phyloP scores from a whole-genome alignment of 2,888 invertebrate genomes.

The Siphonodentalium dalli region DNA sequence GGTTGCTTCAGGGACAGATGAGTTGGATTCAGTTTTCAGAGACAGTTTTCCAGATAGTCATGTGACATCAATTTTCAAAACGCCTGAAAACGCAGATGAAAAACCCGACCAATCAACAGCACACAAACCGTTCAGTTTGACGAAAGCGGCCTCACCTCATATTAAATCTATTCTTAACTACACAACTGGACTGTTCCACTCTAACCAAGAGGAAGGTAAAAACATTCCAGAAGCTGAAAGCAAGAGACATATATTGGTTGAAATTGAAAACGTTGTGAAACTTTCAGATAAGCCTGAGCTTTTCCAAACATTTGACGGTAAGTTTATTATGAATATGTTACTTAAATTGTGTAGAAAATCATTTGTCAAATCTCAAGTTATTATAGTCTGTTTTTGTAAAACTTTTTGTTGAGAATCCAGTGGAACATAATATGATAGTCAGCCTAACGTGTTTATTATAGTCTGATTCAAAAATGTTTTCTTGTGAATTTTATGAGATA shows the following conservation, averaged over 20 bases:
- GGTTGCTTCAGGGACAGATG: no score
- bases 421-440: neutral
- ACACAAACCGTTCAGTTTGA: no score
- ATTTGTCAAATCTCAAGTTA: neutral
- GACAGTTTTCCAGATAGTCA: no score
- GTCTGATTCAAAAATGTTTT: no score
- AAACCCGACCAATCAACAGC: no score
- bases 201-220: neutral
- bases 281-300: constrained; percentile 86
- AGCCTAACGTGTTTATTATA: no score
- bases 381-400: neutral
- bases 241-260: constrained; percentile 26
- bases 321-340: constrained; percentile 26
- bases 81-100: no score
- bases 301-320: constrained; percentile 85
- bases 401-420: neutral
- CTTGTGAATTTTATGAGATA: no score
- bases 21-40: no score
- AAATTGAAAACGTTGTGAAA: constrained; percentile 52
- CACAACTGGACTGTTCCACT: constrained; percentile 85
- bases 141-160: constrained; percentile 48
- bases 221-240: neutral
- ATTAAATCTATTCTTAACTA: constrained; percentile 82
- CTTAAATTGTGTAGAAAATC: neutral
- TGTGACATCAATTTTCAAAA: no score